A percentile compares a stretch with the other conserved stretches of the same genome.
Conservation (phyloP, 2,113 vertebrate species). For the Istiophorus platypterus region DNA sequence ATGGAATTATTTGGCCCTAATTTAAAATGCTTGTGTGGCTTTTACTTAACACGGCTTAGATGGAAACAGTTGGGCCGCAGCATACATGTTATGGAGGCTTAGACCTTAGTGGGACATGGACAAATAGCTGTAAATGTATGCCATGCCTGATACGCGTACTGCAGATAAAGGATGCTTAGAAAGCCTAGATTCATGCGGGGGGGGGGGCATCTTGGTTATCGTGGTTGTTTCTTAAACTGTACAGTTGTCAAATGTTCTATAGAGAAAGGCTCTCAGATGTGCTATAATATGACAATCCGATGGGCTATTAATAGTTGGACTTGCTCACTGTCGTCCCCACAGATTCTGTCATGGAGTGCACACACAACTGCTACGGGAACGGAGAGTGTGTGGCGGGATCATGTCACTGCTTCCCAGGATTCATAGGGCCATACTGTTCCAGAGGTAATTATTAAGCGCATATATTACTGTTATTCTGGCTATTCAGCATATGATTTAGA, state of each 20-base stretch:
- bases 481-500: slow-evolving; percentile 18
- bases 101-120: slow-evolving; percentile 72
- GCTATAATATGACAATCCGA: slow-evolving; percentile 32
- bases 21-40: slow-evolving; percentile 72
- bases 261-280: slow-evolving; percentile 38
- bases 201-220: not conserved
- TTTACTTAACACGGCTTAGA: slow-evolving; percentile 69
- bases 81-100: slow-evolving; percentile 74
- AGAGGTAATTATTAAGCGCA: slow-evolving; percentile 88
- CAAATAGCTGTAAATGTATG: slow-evolving; percentile 73
- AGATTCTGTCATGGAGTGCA: slow-evolving; percentile 97
- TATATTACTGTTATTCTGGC: not conserved
- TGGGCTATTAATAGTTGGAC: slow-evolving; percentile 63
- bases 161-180: slow-evolving; percentile 62
- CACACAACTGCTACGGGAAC: slow-evolving; percentile 97
- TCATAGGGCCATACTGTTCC: slow-evolving; percentile 96
- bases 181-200: slow-evolving; percentile 28
- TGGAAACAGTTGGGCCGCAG: slow-evolving; percentile 30
- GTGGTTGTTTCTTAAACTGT: slow-evolving; percentile 33
- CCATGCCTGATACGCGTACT: slow-evolving; percentile 21
- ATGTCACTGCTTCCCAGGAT: slow-evolving; percentile 98
- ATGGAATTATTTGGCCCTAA: slow-evolving; percentile 75
- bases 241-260: slow-evolving; percentile 51
- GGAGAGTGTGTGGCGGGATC: slow-evolving; percentile 97
- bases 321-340: slow-evolving; percentile 61